Evolutionary conservation across 2,888 invertebrate species (phyloP).

Genomic region (Ischnura elegans): DNA sequence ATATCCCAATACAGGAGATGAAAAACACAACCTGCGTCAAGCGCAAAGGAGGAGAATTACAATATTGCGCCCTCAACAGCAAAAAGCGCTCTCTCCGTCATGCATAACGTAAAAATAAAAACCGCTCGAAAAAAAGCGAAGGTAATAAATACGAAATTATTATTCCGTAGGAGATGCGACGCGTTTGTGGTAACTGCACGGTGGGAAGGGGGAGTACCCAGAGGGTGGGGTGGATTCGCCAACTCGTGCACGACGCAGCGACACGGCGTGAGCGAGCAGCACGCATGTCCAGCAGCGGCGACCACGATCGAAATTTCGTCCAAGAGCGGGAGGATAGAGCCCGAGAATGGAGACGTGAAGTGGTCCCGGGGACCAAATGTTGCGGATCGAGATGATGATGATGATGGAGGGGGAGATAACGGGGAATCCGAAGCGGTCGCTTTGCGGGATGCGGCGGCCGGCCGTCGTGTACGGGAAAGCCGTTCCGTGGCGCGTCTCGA

Average conservation of each 20-base stretch:
- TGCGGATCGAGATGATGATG: conserved; percentile 10
- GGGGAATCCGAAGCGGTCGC: conserved; percentile 25
- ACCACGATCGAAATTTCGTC: neutral
- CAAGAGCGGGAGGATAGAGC: neutral
- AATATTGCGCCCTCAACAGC: too few species aligned
- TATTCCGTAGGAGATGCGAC: neutral
- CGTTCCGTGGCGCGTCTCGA: neutral
- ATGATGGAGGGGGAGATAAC: neutral
- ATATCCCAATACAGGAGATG: too few species aligned
- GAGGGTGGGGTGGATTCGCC: neutral
- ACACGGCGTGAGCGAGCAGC: too few species aligned
- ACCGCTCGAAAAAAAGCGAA: neutral
- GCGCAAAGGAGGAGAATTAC: too few species aligned
- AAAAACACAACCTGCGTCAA: too few species aligned
- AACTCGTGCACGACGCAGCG: neutral
- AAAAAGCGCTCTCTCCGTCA: too few species aligned
- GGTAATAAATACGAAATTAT: neutral
- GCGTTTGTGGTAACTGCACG: neutral
- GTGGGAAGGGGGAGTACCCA: neutral
- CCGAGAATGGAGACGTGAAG: conserved; percentile 3
- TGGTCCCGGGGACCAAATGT: conserved; percentile 5
- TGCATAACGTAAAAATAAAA: neutral
- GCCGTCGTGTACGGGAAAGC: neutral
- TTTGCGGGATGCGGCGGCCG: neutral
- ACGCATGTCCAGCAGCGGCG: neutral